A percentile compares a stretch with the other conserved stretches of the same genome.
These are phyloP conservation scores for Garrulus glandarius DNA, from an alignment of 2,797 vertebrate species.

Conservation along the genomic window DNA sequence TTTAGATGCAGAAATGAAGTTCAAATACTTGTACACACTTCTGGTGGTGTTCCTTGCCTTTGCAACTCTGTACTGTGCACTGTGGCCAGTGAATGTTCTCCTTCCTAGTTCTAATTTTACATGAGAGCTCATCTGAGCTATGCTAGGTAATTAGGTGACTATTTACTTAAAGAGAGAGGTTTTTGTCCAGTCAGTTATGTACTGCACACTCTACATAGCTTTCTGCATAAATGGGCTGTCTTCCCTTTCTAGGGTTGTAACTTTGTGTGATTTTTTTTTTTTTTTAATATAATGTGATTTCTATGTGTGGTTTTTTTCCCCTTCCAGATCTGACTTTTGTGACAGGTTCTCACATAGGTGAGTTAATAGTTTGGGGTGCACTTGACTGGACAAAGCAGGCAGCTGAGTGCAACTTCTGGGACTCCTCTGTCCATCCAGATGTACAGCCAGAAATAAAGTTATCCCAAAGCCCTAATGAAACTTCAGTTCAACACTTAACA, in stretches of 20 bases:
- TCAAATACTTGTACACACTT: background rate
- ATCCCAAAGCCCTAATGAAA: constrained; percentile 84
- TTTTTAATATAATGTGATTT: background rate
- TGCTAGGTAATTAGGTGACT: background rate
- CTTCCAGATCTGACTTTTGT: constrained; percentile 83
- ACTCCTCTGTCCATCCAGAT: constrained; percentile 76
- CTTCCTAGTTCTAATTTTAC: background rate
- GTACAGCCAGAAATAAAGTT: constrained; percentile 84
- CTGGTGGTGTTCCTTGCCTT: background rate
- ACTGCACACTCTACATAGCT: background rate
- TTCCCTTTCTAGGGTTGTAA: background rate
- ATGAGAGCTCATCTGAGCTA: background rate
- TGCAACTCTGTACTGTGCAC: background rate
- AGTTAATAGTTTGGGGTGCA: constrained; percentile 91
- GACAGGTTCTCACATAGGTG: constrained; percentile 89
- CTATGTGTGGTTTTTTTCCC: rapidly evolving
- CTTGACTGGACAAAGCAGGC: constrained; percentile 85
- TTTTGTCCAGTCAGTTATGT: background rate
- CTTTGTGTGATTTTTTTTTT: background rate
- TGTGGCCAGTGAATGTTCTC: background rate
- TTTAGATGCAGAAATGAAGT: background rate
- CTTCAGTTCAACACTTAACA: constrained; percentile 88
- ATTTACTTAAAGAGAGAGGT: background rate
- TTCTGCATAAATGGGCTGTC: background rate
- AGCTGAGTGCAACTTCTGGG: constrained; percentile 87